These are phyloP conservation scores for Poecilia velifera DNA, from an alignment of 2,797 vertebrate genomes.

Conservation along the genomic window DNA sequence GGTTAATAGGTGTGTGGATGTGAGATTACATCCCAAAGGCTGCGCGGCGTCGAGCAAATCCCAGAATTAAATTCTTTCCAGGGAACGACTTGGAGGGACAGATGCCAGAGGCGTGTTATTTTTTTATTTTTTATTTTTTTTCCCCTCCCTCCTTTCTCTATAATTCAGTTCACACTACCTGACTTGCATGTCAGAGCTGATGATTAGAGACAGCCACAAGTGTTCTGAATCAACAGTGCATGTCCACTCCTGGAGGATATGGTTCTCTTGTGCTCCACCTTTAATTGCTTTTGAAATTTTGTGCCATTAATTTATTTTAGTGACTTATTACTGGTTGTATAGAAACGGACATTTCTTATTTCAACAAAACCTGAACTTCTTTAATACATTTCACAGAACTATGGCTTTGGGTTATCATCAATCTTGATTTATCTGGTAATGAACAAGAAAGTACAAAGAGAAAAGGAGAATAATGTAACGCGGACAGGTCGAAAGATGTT, in stretches of 20 bases:
- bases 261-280: not conserved
- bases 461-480: not conserved
- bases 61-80: conserved; percentile 55
- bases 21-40: conserved; percentile 70
- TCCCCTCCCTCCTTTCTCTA: conserved; percentile 3
- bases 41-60: conserved; percentile 52
- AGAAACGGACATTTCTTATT: not conserved
- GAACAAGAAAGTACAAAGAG: not conserved
- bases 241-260: conserved; percentile 16
- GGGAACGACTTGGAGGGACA: conserved; percentile 47
- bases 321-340: conserved; percentile 1
- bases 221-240: conserved; percentile 34
- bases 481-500: not conserved
- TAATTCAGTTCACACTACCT: conserved; percentile 42
- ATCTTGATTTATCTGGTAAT: not conserved
- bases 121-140: not conserved
- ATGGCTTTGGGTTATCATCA: too few relatives aligned
- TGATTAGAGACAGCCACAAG: conserved; percentile 62
- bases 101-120: conserved; percentile 43
- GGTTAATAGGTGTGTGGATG: conserved; percentile 70
- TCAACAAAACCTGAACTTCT: not conserved
- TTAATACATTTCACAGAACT: not conserved
- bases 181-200: conserved; percentile 59
- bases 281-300: conserved; percentile 3
- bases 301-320: not conserved